Evolutionary conservation across 2,888 invertebrate genomes (phyloP), one percentile per base, ranked within the genome.

Genomic region (Amphipoea oculea): DNA sequence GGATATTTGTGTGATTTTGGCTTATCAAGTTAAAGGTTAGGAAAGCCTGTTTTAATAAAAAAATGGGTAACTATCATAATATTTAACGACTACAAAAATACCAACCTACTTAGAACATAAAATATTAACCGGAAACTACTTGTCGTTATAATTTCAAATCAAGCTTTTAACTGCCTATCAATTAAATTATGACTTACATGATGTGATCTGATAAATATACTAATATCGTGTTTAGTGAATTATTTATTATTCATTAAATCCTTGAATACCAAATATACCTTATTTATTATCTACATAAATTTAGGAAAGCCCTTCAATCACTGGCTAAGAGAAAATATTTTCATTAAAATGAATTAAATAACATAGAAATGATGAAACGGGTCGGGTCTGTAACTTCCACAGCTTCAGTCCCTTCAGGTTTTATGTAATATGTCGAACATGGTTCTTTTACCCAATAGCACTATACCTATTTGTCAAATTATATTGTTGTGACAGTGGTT

Each of bases 101-200:
- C 0, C 3, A 57, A 68, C 23, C 42, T 45, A 66, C 17, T 72
- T 60, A 14, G 20, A 66, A 40, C 23, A 62, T 60, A 23, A 60
- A 54, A 74, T 60, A 9, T 51, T n/a, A 40, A 75, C 51, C 81
- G 69, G 72, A 84, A 84, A 83, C 60, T 4, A 23, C 5, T n/a
- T 62, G 51, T 84, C 51, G 85, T 76, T 66, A 57, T 73, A 76
- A 76, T 81, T 84, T 71, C 11, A 79, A 83, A 83, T 84, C 7
- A 48, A 63, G 62, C 5, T 73, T 62, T 72, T 82, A 51, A 82
- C 11, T 63, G n/a, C 62, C 36, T 36, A 54, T 57, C 2, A 42
- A 71, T 29, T n/a, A n/a, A 65, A 57, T n/a, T 5, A 57, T 73
- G 68, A 17, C 23, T 51, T 29, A 42, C 36, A 73, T 54, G 54